Evolutionary conservation across 2,888 invertebrate genomes (phyloP), one percentile per base, ranked within the genome.

Genomic region (Lamproptera curius): DNA sequence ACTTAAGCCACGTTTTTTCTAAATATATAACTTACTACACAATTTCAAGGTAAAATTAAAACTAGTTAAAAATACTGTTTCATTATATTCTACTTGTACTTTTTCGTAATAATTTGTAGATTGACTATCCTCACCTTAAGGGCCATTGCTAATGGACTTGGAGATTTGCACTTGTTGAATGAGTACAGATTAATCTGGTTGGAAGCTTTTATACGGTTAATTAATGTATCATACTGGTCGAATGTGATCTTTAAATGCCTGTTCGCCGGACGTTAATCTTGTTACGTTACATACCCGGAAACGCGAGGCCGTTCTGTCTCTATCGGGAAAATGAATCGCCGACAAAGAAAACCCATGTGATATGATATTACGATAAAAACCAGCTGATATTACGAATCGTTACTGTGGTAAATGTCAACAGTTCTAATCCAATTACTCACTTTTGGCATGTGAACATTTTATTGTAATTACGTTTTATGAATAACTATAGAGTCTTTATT

Each of bases 131-230:
- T 80, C 72, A 85, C 86, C 86, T 86, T 86, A 65, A 80, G 70
- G 73, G 81, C 80, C 86, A 87, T 87, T 78, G 76, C 73, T 62
- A 74, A 63, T 70, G 54, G 70, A 70, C 65, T 63, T 69, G 78
- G 73, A 66, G 68, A 71, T 71, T 67, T 71, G 67, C 63, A 65
- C 72, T 75, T 70, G 73, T 65, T 58, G 74, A 82, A 73, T 86
- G 86, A 77, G 66, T 82, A 67, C 73, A 56, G 70, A 67, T 63
- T 64, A 55, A 59, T 58, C 55, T 50, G 36, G 55, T 56, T 57
- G 57, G 58, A 67, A 73, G 78, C 75, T 83, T 84, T 70, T 86
- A 86, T 86, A 86, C 65, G 68, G 56, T 70, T 64, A 59, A 61
- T 43, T 56, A 61, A 60, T 58, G 68, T 67, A 82, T 74, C 70